phyloP scores from a whole-genome alignment of 1,140 invertebrate genomes.

The Agrilus planipennis region DNA sequence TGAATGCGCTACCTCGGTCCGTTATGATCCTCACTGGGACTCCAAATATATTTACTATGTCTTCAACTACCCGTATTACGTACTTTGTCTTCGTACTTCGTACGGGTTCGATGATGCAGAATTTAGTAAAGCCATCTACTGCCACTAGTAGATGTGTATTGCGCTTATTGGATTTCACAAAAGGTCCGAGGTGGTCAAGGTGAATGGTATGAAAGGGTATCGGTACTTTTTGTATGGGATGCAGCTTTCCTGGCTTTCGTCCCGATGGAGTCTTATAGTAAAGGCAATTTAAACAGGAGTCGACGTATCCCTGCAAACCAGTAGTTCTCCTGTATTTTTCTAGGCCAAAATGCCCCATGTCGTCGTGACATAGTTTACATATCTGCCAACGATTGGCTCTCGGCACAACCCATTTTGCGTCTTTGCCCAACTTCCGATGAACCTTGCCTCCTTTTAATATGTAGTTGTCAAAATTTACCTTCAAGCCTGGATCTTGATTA shows the following conservation, averaged over 20 bases:
- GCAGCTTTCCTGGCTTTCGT: too few relatives aligned
- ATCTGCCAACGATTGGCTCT: too few relatives aligned
- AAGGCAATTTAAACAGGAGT: not conserved
- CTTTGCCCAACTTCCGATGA: not conserved
- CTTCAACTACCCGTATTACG: too few relatives aligned
- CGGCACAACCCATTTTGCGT: not conserved
- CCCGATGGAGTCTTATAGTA: slow-evolving; percentile 1
- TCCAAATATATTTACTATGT: too few relatives aligned
- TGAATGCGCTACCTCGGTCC: not conserved
- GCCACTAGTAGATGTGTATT: slow-evolving; percentile 21
- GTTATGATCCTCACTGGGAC: not conserved
- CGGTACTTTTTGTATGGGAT: too few relatives aligned
- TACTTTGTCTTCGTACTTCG: too few relatives aligned
- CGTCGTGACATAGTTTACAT: too few relatives aligned
- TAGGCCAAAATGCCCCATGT: slow-evolving; percentile 1
- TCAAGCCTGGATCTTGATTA: slow-evolving; percentile 1
- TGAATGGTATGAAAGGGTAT: not conserved
- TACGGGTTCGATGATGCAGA: too few relatives aligned
- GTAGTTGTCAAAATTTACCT: not conserved
- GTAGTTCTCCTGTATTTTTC: not conserved
- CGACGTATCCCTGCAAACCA: not conserved
- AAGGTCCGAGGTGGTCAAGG: slow-evolving; percentile 1
- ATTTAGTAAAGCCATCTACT: too few relatives aligned
- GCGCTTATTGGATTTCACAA: slow-evolving; percentile 17
- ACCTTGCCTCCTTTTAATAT: too few relatives aligned